Evolutionary conservation across 64 coral and sea anemone genomes (phyloP), one percentile per base, ranked within the genome.

Genomic region (Acropora yongei): DNA sequence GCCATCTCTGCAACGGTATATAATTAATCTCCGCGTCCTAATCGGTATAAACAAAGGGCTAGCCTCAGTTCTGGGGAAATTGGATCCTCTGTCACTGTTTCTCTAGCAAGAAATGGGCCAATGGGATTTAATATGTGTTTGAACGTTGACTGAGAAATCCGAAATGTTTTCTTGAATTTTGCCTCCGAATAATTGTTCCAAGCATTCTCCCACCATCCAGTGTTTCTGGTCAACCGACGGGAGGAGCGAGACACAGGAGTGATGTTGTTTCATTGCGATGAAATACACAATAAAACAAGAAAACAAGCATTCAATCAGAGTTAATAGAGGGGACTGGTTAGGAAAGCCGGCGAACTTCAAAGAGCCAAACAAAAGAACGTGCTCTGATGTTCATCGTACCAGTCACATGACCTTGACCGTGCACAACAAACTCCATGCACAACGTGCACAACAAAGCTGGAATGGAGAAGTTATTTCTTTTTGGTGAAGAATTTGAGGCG

Each of bases 1-100:
- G 47, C 20, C 71, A 88, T 73, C 68, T 88, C 85, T 39, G 43
- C 85, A 44, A 88, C 75, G 30, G 85, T 89, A 44, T 78, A 89
- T 42, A 47, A 66, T 46, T 89, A 89, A 61, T 89, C 19, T 58
- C 87, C 75, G 2, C 87, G 71, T 4, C 39, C 75, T n/a, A 78
- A 75, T 39, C 49, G 19, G 47, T 80, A 80, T 67, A 80, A 78
- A 51, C 88, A 80, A 69, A 90, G 42, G 19, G 77, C 76, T 48
- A 90, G 12, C 68, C 88, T 47, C 45, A 44, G 68, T 50, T 90
- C 77, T 60, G 53, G 53, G 53, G 88, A 90, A 46, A 90, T 80
- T 80, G 88, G 77, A 20, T 79, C 66, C 78, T 89, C 74, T 76
- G 74, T 72, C 16, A 61, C 75, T 61, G 47, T 78, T 44, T 89